Conservation (phyloP, 2,888 invertebrate genomes). For the Hesperia comma region DNA sequence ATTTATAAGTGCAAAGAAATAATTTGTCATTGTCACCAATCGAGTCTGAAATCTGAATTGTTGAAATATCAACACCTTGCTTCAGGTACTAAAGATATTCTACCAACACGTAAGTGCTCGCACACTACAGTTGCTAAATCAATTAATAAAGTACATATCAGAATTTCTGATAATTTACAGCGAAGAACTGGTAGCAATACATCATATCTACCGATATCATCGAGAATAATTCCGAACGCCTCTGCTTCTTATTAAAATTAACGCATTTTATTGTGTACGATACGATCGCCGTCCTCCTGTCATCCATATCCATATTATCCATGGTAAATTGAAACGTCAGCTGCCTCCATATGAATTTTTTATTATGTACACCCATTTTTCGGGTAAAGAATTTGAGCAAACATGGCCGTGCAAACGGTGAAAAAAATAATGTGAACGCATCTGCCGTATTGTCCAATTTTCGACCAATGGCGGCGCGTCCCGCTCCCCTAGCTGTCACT, state of each 20-base stretch:
- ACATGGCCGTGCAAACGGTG: conserved; percentile 70
- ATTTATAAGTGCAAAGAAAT: not conserved
- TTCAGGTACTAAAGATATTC: conserved; percentile 5
- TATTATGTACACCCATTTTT: conserved; percentile 48
- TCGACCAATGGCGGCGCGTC: conserved; percentile 71
- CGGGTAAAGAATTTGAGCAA: conserved; percentile 66
- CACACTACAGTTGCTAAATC: conserved; percentile 19
- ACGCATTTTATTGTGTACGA: conserved; percentile 37
- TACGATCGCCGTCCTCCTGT: conserved; percentile 53
- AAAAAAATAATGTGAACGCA: conserved; percentile 69
- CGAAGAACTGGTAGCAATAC: conserved; percentile 56
- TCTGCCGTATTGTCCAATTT: conserved; percentile 81
- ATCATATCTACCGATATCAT: conserved; percentile 54
- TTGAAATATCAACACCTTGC: conserved; percentile 27
- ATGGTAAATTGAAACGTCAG: conserved; percentile 71
- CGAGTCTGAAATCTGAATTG: conserved; percentile 11
- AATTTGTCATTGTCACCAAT: conserved; percentile 11
- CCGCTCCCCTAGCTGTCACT: conserved; percentile 81
- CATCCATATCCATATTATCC: conserved; percentile 61
- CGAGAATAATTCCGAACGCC: conserved; percentile 29
- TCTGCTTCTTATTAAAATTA: conserved; percentile 38
- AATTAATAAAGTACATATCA: conserved; percentile 31
- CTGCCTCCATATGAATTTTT: conserved; percentile 55
- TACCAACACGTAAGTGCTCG: not conserved
- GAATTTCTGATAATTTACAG: conserved; percentile 50